phyloP scores from a whole-genome alignment of 2,113 vertebrate species.

The Pseudorasbora parva region DNA sequence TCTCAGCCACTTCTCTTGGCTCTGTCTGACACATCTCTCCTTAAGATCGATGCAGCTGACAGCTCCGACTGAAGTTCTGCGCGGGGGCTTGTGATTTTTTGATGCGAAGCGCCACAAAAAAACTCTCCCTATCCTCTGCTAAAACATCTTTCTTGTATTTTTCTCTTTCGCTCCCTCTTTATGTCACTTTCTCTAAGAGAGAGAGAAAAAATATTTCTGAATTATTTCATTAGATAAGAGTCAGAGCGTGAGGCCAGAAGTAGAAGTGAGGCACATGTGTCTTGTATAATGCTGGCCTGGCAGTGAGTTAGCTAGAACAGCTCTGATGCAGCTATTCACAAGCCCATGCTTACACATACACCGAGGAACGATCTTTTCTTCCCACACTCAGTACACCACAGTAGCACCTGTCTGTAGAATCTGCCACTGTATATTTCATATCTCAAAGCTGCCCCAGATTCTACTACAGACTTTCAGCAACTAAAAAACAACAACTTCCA shows the following conservation, averaged over 20 bases:
- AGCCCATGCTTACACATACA: slow-evolving; percentile 24
- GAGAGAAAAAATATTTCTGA: slow-evolving; percentile 7
- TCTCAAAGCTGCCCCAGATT: slow-evolving; percentile 45
- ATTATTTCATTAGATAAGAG: slow-evolving; percentile 34
- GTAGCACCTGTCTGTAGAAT: slow-evolving; percentile 28
- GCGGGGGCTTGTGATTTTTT: slow-evolving; percentile 38
- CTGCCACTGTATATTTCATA: slow-evolving; percentile 30
- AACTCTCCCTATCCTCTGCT: slow-evolving; percentile 7
- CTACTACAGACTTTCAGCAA: slow-evolving; percentile 6
- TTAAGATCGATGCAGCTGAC: slow-evolving; percentile 60
- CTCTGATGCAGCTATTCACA: slow-evolving; percentile 24
- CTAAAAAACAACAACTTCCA: not conserved
- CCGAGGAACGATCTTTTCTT: not conserved
- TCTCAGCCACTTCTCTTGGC: slow-evolving; percentile 49
- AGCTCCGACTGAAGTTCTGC: slow-evolving; percentile 50
- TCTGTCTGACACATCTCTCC: slow-evolving; percentile 47
- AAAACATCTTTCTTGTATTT: slow-evolving; percentile 42
- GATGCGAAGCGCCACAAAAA: slow-evolving; percentile 25
- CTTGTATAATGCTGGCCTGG: slow-evolving; percentile 1
- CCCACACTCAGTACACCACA: slow-evolving; percentile 6
- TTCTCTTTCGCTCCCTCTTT: not conserved
- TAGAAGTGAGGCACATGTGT: slow-evolving; percentile 16
- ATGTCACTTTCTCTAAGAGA: slow-evolving; percentile 24
- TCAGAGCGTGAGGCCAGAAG: not conserved
- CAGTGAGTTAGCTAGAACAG: not conserved